Percentiles rank a stretch among this genome's conserved stretches.
phyloP scores from a whole-genome alignment of 2,113 vertebrate genomes.

The Sylvilagus bachmani region DNA sequence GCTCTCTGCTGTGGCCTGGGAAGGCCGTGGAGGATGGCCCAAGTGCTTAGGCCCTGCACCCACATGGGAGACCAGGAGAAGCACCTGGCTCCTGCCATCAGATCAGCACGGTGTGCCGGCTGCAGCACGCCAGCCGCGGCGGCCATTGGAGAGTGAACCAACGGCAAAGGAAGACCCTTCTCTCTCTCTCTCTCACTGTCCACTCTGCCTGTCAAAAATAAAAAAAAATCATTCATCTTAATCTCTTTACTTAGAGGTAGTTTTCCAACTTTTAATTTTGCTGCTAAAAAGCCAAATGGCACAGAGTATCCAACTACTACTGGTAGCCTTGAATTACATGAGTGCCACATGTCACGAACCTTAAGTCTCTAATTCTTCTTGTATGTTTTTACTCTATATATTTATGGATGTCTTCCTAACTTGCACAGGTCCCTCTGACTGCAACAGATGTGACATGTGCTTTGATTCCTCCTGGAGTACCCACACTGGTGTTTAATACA shows the following conservation, averaged over 20 bases:
- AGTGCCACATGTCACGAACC: neutral
- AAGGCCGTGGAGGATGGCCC: too few relatives aligned
- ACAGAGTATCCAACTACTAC: neutral
- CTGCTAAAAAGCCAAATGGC: constrained; percentile 12
- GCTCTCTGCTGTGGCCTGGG: too few relatives aligned
- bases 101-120: too few relatives aligned
- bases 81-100: too few relatives aligned
- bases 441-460: neutral
- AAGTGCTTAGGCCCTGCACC: too few relatives aligned
- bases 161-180: too few relatives aligned
- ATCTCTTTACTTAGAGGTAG: neutral
- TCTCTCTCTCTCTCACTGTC: too few relatives aligned
- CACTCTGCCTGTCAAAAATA: too few relatives aligned
- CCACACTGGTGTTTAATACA: neutral
- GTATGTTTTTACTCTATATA: neutral
- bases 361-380: neutral
- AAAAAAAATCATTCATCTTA: neutral
- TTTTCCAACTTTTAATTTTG: constrained; percentile 49
- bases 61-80: too few relatives aligned
- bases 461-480: constrained; percentile 12
- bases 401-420: neutral
- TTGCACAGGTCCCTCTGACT: neutral
- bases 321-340: neutral
- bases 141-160: too few relatives aligned
- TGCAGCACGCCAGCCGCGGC: too few relatives aligned